Conservation (phyloP, 1,140 invertebrate genomes). For the Apis florea region DNA sequence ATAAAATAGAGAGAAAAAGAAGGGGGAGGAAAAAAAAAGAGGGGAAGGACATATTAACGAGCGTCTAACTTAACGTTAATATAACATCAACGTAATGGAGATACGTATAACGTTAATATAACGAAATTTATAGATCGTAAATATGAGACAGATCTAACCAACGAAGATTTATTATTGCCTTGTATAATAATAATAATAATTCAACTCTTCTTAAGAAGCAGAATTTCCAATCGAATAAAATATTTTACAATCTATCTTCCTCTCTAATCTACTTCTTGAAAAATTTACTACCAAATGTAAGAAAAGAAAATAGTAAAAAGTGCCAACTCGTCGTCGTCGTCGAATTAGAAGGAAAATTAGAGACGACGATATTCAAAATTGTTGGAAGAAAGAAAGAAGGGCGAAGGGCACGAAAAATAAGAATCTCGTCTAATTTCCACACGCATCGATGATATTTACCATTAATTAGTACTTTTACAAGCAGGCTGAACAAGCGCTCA, state of each 20-base stretch:
- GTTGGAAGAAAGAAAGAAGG: background rate
- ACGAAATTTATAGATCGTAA: constrained; percentile 9
- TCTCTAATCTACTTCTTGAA: too few relatives aligned
- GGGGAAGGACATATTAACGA: too few relatives aligned
- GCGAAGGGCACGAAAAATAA: constrained; percentile 3
- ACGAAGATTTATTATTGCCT: background rate
- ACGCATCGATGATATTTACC: constrained; percentile 4
- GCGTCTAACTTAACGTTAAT: constrained; percentile 22
- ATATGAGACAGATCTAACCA: background rate
- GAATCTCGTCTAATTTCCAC: constrained; percentile 8
- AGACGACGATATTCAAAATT: background rate
- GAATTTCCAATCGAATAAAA: too few relatives aligned
- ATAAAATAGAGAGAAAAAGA: constrained; percentile 20
- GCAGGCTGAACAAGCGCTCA: background rate
- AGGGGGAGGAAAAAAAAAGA: too few relatives aligned
- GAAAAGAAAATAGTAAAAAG: too few relatives aligned
- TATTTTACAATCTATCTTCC: too few relatives aligned
- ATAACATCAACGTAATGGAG: constrained; percentile 1
- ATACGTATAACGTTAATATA: background rate
- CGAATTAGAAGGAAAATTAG: background rate
- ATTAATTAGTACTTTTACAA: constrained; percentile 29
- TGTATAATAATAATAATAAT: too few relatives aligned
- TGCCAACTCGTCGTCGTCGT: too few relatives aligned
- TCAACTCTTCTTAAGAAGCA: too few relatives aligned
- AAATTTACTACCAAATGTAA: too few relatives aligned